Base-by-base conservation (phyloP, 2,113 vertebrate genomes). In the Monopterus albus region DNA sequence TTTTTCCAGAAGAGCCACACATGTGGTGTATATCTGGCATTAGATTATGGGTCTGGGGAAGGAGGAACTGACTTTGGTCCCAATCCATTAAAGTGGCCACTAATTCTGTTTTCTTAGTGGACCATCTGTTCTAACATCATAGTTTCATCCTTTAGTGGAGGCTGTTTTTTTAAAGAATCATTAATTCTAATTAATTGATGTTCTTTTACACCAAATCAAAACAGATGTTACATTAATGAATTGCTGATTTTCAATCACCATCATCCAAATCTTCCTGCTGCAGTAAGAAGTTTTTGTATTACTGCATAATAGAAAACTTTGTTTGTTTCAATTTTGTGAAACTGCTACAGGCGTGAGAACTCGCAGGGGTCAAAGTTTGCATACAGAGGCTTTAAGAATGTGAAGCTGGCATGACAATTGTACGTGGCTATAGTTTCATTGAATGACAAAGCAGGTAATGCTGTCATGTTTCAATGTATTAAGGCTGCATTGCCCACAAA, bases 381-480 rank as follows among this genome's bases (percentile, higher is more conserved):
- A 56, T 62, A 57, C 72, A 74, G 72, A 77, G 52, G 71, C 65
- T 7, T 26, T 29, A 77, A 68, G 70, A 85, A 87, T 25, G 66
- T 76, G 76, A 85, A 91, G 55, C 69, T 62, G 80, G 42, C 68
- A 81, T 53, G 87, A 85, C 87, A 89, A 77, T 79, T 84, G 53
- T 88, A 84, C 23, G 63, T 86, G 66, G 62, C 85, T 67, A 85
- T 92, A 91, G 91, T 93, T 91, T 90, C 75, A 73, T 75, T 82
- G 87, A 84, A 91, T 88, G 88, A 93, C 91, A 88, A 88, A 91
- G 87, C 89, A 91, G 90, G 86, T 89, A 89, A 92, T 89, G 87
- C 73, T 87, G 87, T 91, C 90, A 87, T 79, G 88, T 79, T 81
- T 68, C 73, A 81, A 87, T 85, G 78, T 87, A 69, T 78, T 86